phyloP scores from a whole-genome alignment of 2,888 invertebrate species.

The Portevinia maculata region DNA sequence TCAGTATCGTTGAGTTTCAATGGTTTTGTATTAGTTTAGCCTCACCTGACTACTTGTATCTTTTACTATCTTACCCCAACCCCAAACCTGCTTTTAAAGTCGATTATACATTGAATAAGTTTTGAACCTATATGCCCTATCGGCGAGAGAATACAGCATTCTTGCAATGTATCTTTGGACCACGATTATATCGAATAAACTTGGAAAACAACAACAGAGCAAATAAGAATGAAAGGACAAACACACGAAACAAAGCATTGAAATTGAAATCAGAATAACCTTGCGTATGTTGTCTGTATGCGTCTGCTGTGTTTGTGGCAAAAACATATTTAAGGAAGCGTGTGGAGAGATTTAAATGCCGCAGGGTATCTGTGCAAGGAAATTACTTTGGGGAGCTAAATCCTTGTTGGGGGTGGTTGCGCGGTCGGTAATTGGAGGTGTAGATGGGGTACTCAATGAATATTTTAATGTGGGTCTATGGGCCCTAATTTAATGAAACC shows the following conservation, averaged over 20 bases:
- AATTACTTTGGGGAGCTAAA: slow-evolving; percentile 48
- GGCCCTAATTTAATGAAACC: slow-evolving; percentile 59
- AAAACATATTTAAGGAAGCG: slow-evolving; percentile 45
- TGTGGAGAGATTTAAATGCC: slow-evolving; percentile 62
- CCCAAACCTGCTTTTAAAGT: slow-evolving; percentile 43
- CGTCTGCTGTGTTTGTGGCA: not conserved
- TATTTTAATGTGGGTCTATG: slow-evolving; percentile 53
- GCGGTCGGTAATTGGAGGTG: not conserved
- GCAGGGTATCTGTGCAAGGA: slow-evolving; percentile 64
- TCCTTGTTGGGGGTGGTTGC: slow-evolving; percentile 10
- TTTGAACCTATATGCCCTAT: not conserved
- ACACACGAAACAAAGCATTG: slow-evolving; percentile 38
- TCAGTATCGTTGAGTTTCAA: slow-evolving; percentile 1
- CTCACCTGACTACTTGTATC: slow-evolving; percentile 16
- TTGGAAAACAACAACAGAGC: slow-evolving; percentile 29
- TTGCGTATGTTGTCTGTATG: not conserved
- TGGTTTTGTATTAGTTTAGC: slow-evolving; percentile 30
- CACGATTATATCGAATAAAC: slow-evolving; percentile 16
- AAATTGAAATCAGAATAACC: slow-evolving; percentile 58
- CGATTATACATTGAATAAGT: slow-evolving; percentile 46
- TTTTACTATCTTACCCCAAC: not conserved
- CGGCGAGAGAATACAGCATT: slow-evolving; percentile 16
- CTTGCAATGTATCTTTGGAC: not conserved
- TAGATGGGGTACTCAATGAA: slow-evolving; percentile 42
- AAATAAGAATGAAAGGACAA: slow-evolving; percentile 41